Evolutionary conservation across 1,140 invertebrate genomes (phyloP), one percentile per base, ranked within the genome.

Genomic region (Drosophila triauraria): DNA sequence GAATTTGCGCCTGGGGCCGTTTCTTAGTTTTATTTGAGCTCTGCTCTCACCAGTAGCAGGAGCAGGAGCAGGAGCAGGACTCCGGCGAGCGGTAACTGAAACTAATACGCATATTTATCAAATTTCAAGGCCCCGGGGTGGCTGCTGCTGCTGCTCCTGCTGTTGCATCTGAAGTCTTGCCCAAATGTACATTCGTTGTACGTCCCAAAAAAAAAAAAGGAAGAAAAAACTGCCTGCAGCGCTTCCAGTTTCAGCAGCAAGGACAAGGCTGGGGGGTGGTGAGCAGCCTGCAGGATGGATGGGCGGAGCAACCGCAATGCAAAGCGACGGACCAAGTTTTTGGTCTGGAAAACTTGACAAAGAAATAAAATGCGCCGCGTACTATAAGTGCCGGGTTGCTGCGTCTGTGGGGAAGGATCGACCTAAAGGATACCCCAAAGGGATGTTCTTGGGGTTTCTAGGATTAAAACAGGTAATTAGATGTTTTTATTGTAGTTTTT

Each of bases 91-190:
- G 61, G 82, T 50, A 78, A 76, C 62, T 84, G 85, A 88, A 88
- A 88, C 85, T 88, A 88, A 88, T 88, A 90, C 85, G 85, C 85
- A 88, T 88, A 88, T 84, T 88, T 88, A 88, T 88, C 85, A 88
- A 88, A 88, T 88, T 90, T 88, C 85, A 81, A 27, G 30, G 80
- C 85, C 70, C 77, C 59, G 71, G 85, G 83, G 84, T 68, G 72
- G 72, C 69, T 78, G 54, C 20, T 20, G 20, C 20, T 20, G 20
- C 64, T 35, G 40, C 50, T 43, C 42, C 42, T 42, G 53, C 60
- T 69, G 54, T 57, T 72, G 40, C 38, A 23, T 48, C 56, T 25
- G 9, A 15, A 72, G 44, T 63, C 48, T n/a, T 78, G 71, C 70
- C 76, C 57, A 74, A 77, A 71, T 77, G 68, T 83, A 77, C 61